Percentiles rank a stretch among this genome's conserved stretches.
These are phyloP conservation scores for Ceramica pisi DNA, from an alignment of 2,888 invertebrate genomes.

Conservation along the genomic window DNA sequence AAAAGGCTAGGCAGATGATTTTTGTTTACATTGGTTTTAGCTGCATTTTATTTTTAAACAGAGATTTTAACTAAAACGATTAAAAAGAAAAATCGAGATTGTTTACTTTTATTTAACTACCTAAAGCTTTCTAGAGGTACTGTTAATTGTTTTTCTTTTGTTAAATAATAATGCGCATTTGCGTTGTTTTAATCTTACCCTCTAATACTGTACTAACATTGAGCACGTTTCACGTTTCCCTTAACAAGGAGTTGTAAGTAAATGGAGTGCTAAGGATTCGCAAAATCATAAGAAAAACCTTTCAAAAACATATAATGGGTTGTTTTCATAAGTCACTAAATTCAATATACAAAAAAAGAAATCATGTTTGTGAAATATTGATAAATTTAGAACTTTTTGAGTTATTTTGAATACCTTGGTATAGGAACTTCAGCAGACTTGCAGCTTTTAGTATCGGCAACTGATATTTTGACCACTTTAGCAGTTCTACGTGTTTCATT, in stretches of 20 bases:
- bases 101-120: too few species aligned
- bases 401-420: too few species aligned
- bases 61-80: too few species aligned
- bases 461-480: neutral
- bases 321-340: neutral
- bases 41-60: too few species aligned
- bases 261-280: slow-evolving; percentile 37
- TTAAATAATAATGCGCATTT: slow-evolving; percentile 22
- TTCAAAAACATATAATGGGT: too few species aligned
- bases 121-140: too few species aligned
- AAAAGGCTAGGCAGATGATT: too few species aligned
- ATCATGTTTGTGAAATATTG: neutral
- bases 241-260: slow-evolving; percentile 20
- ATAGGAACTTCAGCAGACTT: too few species aligned
- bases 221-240: slow-evolving; percentile 49
- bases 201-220: slow-evolving; percentile 30
- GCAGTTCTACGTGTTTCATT: neutral
- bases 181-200: slow-evolving; percentile 14
- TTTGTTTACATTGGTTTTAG: too few species aligned
- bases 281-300: accelerated
- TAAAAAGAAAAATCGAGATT: too few species aligned
- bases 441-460: neutral
- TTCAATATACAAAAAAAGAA: too few species aligned
- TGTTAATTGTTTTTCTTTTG: slow-evolving; percentile 19
- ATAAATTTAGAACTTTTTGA: too few species aligned